phyloP scores from a whole-genome alignment of 1,140 invertebrate genomes.

The Neotoxoptera formosana region DNA sequence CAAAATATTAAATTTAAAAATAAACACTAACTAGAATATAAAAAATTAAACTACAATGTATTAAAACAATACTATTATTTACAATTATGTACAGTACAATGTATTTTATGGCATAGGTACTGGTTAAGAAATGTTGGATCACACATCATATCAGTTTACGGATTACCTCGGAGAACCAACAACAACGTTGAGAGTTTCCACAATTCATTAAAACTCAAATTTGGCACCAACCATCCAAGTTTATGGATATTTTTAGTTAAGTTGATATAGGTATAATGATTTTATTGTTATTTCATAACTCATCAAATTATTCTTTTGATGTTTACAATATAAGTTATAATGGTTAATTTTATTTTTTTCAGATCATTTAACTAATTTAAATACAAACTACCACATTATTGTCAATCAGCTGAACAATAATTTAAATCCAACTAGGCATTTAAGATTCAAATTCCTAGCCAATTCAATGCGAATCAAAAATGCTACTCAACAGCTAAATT shows the following conservation, averaged over 20 bases:
- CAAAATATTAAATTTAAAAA: not conserved
- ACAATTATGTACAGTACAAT: not conserved
- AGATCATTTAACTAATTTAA: not conserved
- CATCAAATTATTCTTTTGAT: not conserved
- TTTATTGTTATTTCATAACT: not conserved
- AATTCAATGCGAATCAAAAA: not conserved
- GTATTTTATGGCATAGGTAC: constrained; percentile 5
- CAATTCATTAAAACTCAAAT: not conserved
- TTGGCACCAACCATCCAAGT: not conserved
- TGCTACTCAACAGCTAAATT: not conserved
- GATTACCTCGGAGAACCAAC: not conserved
- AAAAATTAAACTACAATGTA: not conserved
- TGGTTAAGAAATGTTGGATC: constrained; percentile 7
- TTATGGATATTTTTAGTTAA: constrained; percentile 30
- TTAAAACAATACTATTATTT: not conserved
- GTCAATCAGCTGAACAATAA: not conserved
- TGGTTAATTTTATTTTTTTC: not conserved
- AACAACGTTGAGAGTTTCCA: not conserved
- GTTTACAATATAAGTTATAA: too few species aligned
- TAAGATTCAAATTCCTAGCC: not conserved
- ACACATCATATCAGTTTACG: not conserved
- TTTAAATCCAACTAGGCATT: not conserved
- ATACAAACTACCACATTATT: not conserved
- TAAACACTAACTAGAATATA: not conserved
- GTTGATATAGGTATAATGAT: not conserved